These are phyloP conservation scores for Phrynocephalus vlangalii DNA, from an alignment of 2,797 vertebrate species.

Conservation along the genomic window DNA sequence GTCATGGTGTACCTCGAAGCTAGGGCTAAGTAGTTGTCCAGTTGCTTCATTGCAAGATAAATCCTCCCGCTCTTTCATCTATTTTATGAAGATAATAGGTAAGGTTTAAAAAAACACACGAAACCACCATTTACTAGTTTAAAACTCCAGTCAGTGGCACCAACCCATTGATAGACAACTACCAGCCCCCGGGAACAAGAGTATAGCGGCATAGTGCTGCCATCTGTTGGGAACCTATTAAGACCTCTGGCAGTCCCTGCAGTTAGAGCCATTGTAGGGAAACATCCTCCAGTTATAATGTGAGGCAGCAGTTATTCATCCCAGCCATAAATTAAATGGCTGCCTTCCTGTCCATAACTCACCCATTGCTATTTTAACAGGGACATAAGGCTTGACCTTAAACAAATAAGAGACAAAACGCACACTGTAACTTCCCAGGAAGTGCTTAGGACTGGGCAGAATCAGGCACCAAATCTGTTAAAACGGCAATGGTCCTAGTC, in stretches of 20 bases:
- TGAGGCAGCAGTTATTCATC: not conserved
- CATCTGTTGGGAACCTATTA: not conserved
- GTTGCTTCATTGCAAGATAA: not conserved
- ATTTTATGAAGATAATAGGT: not conserved
- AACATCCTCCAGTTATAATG: not conserved
- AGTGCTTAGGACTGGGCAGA: slow-evolving; percentile 9
- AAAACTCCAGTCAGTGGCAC: not conserved
- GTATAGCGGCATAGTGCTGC: not conserved
- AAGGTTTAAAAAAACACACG: not conserved
- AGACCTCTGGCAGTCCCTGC: not conserved
- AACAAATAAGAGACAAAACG: slow-evolving; percentile 27
- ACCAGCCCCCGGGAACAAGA: not conserved
- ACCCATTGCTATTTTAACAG: not conserved
- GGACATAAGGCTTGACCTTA: not conserved
- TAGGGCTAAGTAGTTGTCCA: not conserved
- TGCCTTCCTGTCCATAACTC: not conserved
- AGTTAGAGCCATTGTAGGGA: not conserved
- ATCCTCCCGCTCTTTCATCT: not conserved
- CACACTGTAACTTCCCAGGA: slow-evolving; percentile 47
- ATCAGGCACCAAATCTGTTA: slow-evolving; percentile 58
- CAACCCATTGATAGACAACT: not conserved
- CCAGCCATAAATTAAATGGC: not conserved
- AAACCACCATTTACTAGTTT: not conserved
- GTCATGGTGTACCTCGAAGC: not conserved
- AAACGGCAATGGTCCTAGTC: slow-evolving; percentile 49